Base-by-base conservation (phyloP, 2,797 vertebrate genomes). In the Cephalopachus bancanus region DNA sequence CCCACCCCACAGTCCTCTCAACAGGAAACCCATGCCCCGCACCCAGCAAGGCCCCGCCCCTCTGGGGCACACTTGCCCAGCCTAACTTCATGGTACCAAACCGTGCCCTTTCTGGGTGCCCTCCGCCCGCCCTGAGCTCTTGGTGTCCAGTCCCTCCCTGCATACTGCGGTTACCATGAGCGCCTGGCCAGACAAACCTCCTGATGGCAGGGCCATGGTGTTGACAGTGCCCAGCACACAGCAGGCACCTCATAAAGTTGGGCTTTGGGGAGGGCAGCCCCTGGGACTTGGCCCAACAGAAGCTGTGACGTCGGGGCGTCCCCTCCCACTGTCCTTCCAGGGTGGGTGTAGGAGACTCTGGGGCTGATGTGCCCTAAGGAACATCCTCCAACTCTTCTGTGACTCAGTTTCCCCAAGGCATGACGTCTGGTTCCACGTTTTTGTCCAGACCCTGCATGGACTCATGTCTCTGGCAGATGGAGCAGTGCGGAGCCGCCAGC, bases 321-420 rank as follows among this genome's bases (percentile, higher is more conserved):
- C 3, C 6, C 15, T 3, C 24, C 28, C 72, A 28, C 33, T 55
- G 20, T 37, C 30, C 57, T 20, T 79, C 3, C 2, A 12, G 24
- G 51, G 14, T 7, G 7, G 14, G 37, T 62, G 17, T 28, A 8
- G 86, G 24, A 17, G 5, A 8, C 17, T 55, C 44, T 20, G 1
- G 7, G 51, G 83, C 22, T 59, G 37, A 20, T 11, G 15, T 71
- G 59, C 51, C 30, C 89, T 88, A 37, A 83, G 19, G 26, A 14
- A 30, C 7, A 3, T 15, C 79, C 14, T 78, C 0, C 75, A 28
- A 11, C 0, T 74, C 9, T 5, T n/a, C 16, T 7, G 10, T 20
- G 74, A 72, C 80, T n/a, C 0, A 0, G 5, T 44, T 60, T 80
- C 4, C 1, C 62, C 37, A 55, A 3, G 10, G 10, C 3, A 0